Conservation (phyloP, 2,113 vertebrate species). For the Toxotes chatareus region DNA sequence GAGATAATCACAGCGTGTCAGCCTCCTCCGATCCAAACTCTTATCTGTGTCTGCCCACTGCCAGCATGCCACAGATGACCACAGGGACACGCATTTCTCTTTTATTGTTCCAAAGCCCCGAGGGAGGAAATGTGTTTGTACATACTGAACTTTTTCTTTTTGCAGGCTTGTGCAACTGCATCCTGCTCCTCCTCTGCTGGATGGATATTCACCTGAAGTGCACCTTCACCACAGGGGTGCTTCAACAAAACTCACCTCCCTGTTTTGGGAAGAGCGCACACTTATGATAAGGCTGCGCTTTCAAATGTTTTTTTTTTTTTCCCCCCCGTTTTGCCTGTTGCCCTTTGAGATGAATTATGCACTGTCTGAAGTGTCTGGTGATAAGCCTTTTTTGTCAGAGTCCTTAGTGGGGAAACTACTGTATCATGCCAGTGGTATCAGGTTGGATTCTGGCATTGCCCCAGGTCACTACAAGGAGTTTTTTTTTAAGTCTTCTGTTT, state of each 20-base stretch:
- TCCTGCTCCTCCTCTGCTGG: background rate
- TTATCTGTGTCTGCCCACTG: constrained; percentile 82
- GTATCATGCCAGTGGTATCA: constrained; percentile 25
- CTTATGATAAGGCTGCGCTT: constrained; percentile 42
- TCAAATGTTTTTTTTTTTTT: constrained; percentile 19
- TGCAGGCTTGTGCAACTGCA: constrained; percentile 8
- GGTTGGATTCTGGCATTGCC: constrained; percentile 20
- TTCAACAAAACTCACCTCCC: constrained; percentile 28
- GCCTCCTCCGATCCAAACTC: constrained; percentile 80
- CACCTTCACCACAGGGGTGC: constrained; percentile 18
- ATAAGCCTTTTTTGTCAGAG: constrained; percentile 33
- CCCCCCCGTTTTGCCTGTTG: background rate
- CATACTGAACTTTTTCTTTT: constrained; percentile 22
- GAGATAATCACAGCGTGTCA: constrained; percentile 83
- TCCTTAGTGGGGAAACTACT: constrained; percentile 9
- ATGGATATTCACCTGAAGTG: constrained; percentile 52
- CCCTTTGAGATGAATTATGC: constrained; percentile 48
- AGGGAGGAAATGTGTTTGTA: constrained; percentile 52
- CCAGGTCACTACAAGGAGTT: background rate
- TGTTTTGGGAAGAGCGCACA: constrained; percentile 33
- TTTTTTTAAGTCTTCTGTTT: background rate
- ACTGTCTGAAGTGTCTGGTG: constrained; percentile 32
- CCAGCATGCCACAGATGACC: constrained; percentile 76
- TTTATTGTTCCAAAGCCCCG: constrained; percentile 66
- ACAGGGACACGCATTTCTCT: constrained; percentile 69